Evolutionary conservation across 2,113 vertebrate genomes (phyloP), one percentile per base, ranked within the genome.

Genomic region (Herpetotheres cachinnans): DNA sequence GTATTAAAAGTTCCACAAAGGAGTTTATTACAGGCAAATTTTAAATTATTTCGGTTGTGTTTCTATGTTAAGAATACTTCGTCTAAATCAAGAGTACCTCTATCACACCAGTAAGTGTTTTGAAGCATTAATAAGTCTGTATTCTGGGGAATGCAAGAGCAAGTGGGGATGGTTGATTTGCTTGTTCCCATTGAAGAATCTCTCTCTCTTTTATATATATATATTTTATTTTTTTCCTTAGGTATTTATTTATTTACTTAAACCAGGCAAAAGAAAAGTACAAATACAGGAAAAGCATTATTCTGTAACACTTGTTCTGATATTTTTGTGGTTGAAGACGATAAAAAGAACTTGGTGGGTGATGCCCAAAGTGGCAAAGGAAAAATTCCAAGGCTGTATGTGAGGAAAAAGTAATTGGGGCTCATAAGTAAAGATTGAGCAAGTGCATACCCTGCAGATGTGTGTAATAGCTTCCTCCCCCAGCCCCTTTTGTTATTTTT

Each of bases 291-390:
- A 87, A 87, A 80, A 73, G 20, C 3, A 5, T 84, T 2, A n/a
- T 76, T 92, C 90, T 82, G 32, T 95, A 96, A 92, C 40, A 55
- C 44, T 76, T 95, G 70, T 85, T 95, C 62, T 88, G 92, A 74
- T 92, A 78, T 66, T 95, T 95, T 90, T 93, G 62, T 94, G 47
- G 42, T 86, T 89, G 44, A 91, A 81, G 70, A 56, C 19, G 44
- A 50, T 83, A 83, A 89, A 96, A 97, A 93, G 84, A 95, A 86
- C 54, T 49, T 82, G 18, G 27, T 89, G 77, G 56, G 9, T 81
- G 76, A 54, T 95, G 77, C 76, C 36, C 16, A 30, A 46, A 85
- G 71, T 93, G 81, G 59, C 61, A 94, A 92, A 95, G 73, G 74
- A 95, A 93, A 89, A 92, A 82, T 66, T 56, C 66, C 50, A 72